These are phyloP conservation scores for Phytoseiulus persimilis DNA, from an alignment of 2,888 invertebrate genomes.

Conservation along the genomic window DNA sequence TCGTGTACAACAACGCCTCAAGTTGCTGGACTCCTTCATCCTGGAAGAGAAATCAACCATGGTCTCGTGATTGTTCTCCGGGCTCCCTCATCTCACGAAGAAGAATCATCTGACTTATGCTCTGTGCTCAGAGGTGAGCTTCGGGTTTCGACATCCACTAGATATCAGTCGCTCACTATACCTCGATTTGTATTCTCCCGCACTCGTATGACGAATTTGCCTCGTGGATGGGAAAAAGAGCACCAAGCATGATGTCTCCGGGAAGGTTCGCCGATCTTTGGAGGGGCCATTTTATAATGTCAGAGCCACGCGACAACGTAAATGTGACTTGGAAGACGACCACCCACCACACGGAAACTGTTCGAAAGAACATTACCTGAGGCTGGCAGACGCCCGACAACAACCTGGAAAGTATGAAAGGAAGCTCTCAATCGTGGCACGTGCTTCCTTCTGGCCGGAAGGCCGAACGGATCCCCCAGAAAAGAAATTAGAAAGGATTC, in stretches of 20 bases:
- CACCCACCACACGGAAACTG: background rate
- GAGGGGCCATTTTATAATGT: slow-evolving; percentile 43
- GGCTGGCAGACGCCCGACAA: background rate
- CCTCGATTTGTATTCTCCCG: slow-evolving; percentile 51
- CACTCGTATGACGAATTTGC: slow-evolving; percentile 50
- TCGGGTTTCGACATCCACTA: background rate
- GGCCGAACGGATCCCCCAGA: too few relatives aligned
- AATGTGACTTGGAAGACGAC: background rate
- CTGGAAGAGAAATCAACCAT: slow-evolving; percentile 40
- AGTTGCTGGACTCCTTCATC: slow-evolving; percentile 63
- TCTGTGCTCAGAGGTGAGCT: background rate
- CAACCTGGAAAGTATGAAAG: background rate
- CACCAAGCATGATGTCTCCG: slow-evolving; percentile 62
- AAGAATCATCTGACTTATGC: background rate
- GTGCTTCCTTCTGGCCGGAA: too few relatives aligned
- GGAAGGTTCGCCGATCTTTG: slow-evolving; percentile 45
- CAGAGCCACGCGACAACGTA: background rate
- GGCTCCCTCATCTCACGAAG: background rate
- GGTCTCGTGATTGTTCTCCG: background rate
- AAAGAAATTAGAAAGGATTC: too few relatives aligned
- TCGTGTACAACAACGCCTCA: slow-evolving; percentile 62
- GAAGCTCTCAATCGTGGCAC: background rate
- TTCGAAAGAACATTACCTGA: background rate
- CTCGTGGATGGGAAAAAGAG: slow-evolving; percentile 63
- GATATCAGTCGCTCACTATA: slow-evolving; percentile 45